These are phyloP conservation scores for Procambarus clarkii DNA, from an alignment of 1,140 invertebrate species.

Conservation along the genomic window DNA sequence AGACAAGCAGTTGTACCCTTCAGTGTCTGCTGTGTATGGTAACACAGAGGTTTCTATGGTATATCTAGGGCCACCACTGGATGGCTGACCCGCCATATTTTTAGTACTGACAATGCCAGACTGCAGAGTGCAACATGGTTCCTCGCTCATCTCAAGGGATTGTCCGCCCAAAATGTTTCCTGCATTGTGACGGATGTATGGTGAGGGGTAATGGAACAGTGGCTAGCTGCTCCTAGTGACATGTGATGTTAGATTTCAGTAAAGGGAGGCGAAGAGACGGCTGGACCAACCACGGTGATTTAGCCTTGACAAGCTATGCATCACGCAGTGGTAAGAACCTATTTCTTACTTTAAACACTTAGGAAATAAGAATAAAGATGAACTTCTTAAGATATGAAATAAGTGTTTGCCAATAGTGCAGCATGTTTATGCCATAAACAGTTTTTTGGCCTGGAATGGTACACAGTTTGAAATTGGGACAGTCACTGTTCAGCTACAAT, in stretches of 20 bases:
- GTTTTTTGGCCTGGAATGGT: slow-evolving; percentile 13
- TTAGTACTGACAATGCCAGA: slow-evolving; percentile 43
- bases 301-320: slow-evolving; percentile 27
- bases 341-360: slow-evolving; percentile 22
- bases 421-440: slow-evolving; percentile 43
- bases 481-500: slow-evolving; percentile 40
- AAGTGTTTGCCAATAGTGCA: slow-evolving; percentile 38
- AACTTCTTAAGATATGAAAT: slow-evolving; percentile 45
- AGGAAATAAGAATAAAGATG: slow-evolving; percentile 25
- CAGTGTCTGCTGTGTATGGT: slow-evolving; percentile 98
- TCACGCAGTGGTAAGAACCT: neutral
- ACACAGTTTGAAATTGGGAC: neutral
- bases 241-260: slow-evolving; percentile 2
- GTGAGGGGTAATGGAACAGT: slow-evolving; percentile 6
- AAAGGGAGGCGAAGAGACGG: slow-evolving; percentile 7
- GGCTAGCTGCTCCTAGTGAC: slow-evolving; percentile 19
- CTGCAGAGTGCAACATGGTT: slow-evolving; percentile 26
- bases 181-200: slow-evolving; percentile 31
- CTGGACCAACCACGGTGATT: neutral
- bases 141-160: slow-evolving; percentile 23
- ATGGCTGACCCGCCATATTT: slow-evolving; percentile 83
- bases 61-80: slow-evolving; percentile 94
- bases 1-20: slow-evolving; percentile 94
- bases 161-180: slow-evolving; percentile 5
- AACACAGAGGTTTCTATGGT: slow-evolving; percentile 99